Conservation (phyloP, 2,113 vertebrate genomes). For the Ammodytes dubius region DNA sequence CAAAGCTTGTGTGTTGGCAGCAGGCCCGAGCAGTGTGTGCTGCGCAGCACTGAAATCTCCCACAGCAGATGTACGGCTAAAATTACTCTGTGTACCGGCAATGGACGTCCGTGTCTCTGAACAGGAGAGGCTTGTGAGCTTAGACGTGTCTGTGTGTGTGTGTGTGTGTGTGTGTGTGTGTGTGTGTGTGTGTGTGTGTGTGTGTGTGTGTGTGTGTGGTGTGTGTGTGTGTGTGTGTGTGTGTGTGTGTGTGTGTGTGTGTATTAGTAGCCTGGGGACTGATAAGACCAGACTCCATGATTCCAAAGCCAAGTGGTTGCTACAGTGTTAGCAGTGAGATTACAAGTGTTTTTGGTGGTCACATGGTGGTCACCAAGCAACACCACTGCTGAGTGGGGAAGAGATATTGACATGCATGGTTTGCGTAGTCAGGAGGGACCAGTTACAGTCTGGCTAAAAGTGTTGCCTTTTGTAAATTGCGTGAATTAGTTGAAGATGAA, state of each 20-base stretch:
- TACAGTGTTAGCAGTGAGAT: neutral
- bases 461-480: too few species aligned
- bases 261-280: neutral
- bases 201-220: too few species aligned
- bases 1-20: conserved; percentile 10
- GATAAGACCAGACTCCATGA: neutral
- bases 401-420: too few species aligned
- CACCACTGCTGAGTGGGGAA: neutral
- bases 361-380: neutral
- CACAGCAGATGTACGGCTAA: conserved; percentile 41
- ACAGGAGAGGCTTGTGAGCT: too few species aligned
- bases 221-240: conserved; percentile 16
- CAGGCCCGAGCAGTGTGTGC: neutral
- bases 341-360: neutral
- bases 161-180: conserved; percentile 32
- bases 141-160: neutral
- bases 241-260: conserved; percentile 27
- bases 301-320: neutral
- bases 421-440: too few species aligned
- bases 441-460: too few species aligned
- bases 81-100: conserved; percentile 7
- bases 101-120: neutral
- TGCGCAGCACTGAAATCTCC: conserved; percentile 25
- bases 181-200: conserved; percentile 1
- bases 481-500: too few species aligned